phyloP scores from a whole-genome alignment of 1,140 invertebrate genomes.

The Drosophila mojavensis region DNA sequence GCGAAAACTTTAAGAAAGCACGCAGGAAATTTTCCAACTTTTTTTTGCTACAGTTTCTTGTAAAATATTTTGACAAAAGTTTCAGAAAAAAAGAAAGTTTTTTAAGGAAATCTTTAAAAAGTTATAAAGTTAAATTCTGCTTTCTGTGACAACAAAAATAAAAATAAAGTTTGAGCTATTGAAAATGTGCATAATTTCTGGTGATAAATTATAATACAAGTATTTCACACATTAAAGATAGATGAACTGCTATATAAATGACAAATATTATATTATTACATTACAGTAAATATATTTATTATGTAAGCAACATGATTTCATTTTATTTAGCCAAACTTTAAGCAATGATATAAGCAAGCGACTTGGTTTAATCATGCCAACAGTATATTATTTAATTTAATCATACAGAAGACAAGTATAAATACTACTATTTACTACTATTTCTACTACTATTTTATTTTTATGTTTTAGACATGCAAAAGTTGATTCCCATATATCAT shows the following conservation, averaged over 20 bases:
- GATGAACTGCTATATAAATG: too few relatives aligned
- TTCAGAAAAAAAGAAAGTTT: conserved; percentile 29
- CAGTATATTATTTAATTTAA: too few relatives aligned
- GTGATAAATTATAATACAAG: neutral
- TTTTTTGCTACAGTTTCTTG: neutral
- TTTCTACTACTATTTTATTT: too few relatives aligned
- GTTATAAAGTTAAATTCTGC: conserved; percentile 59
- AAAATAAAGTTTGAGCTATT: conserved; percentile 21
- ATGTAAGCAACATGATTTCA: too few relatives aligned
- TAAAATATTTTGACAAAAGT: conserved; percentile 56
- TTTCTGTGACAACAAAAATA: conserved; percentile 36
- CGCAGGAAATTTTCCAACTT: conserved; percentile 33
- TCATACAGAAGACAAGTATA: too few relatives aligned
- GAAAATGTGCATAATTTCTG: conserved; percentile 25
- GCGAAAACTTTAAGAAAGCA: conserved; percentile 58
- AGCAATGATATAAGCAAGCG: too few relatives aligned
- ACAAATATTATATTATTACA: neutral
- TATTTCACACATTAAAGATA: neutral
- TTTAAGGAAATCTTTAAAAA: conserved; percentile 42
- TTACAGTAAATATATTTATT: neutral
- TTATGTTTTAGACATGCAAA: neutral
- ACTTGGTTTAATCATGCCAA: too few relatives aligned
- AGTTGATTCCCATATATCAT: too few relatives aligned
- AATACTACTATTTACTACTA: too few relatives aligned
- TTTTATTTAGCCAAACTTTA: too few relatives aligned